Evolutionary conservation across 2,113 vertebrate species (phyloP).

Genomic region (Elephas maximus): DNA sequence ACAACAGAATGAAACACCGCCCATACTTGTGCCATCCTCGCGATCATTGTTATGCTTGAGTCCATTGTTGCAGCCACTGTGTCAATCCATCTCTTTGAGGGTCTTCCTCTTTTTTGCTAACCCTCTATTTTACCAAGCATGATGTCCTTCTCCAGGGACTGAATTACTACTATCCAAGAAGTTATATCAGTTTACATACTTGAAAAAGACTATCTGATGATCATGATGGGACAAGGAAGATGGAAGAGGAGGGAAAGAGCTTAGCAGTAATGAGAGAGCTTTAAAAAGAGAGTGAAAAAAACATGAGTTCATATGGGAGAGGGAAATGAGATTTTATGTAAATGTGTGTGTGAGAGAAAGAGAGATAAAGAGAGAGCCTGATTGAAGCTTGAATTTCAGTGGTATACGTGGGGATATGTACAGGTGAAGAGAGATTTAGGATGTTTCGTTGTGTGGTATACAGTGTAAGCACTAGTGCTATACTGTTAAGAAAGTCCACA

Average conservation of each 20-base stretch:
- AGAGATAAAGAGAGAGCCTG: no score
- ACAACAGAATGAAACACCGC: no score
- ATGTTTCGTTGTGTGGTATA: background rate
- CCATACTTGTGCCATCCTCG: no score
- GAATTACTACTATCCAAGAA: conserved; percentile 35
- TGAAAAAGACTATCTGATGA: conserved; percentile 55
- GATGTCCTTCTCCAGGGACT: no score
- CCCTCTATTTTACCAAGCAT: no score
- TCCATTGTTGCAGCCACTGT: no score
- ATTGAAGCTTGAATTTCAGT: background rate
- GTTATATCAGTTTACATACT: conserved; percentile 27
- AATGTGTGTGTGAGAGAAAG: fast-evolving
- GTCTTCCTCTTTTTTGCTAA: no score
- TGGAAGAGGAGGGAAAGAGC: background rate
- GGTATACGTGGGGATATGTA: background rate
- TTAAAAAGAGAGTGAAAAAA: background rate
- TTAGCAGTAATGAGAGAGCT: background rate
- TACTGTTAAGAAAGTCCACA: background rate
- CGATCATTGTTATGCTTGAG: no score
- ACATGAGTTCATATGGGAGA: background rate
- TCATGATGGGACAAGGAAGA: background rate
- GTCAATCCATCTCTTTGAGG: no score
- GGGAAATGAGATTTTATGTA: background rate
- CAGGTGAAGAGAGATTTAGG: background rate
- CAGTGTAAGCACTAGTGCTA: background rate